These are phyloP conservation scores for Protomyctophum bolini DNA, from an alignment of 2,113 vertebrate species.

Conservation along the genomic window DNA sequence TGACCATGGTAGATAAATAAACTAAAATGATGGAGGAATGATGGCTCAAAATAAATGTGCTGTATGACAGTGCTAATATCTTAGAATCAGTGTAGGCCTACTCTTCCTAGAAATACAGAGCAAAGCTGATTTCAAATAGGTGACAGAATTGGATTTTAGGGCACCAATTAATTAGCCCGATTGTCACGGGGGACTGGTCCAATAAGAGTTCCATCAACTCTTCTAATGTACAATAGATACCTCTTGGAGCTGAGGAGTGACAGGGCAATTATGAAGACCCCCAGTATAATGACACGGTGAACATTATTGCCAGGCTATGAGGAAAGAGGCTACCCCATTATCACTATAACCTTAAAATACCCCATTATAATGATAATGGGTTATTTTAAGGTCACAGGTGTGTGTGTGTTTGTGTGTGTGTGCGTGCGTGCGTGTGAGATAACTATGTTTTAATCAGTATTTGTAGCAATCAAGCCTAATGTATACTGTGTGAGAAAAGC, in stretches of 20 bases:
- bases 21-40: background rate
- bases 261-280: background rate
- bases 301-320: background rate
- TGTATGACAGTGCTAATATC: background rate
- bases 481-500: no score
- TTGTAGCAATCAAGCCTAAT: no score
- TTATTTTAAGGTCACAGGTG: background rate
- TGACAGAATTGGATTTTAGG: background rate
- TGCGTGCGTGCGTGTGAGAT: background rate
- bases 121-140: background rate
- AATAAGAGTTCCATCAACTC: conserved; percentile 7
- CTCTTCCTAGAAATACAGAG: background rate
- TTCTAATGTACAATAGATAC: background rate
- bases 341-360: background rate
- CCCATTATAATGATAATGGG: background rate
- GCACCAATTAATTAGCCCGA: conserved; percentile 2
- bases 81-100: background rate
- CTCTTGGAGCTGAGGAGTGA: background rate
- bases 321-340: background rate
- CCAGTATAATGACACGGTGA: background rate
- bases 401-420: background rate
- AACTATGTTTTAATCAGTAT: no score
- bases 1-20: background rate
- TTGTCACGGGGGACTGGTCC: conserved; percentile 9
- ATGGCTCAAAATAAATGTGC: background rate